Conservation (phyloP, 2,797 vertebrate genomes). For the Rhyacichthys aspro region DNA sequence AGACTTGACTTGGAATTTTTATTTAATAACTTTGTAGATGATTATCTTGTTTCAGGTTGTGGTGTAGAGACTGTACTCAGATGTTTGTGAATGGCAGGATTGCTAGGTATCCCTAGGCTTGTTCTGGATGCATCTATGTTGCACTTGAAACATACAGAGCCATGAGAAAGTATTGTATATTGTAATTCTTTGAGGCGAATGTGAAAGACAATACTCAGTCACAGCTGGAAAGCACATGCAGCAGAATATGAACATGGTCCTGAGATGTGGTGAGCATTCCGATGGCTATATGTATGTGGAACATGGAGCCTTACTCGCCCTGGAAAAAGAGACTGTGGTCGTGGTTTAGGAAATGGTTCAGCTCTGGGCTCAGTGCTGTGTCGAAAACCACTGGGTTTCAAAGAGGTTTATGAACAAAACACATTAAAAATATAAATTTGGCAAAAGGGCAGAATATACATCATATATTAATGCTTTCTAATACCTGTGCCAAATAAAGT, state of each 20-base stretch:
- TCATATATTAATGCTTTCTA: conserved; percentile 42
- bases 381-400: conserved; percentile 67
- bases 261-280: conserved; percentile 82
- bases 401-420: conserved; percentile 69
- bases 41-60: no score
- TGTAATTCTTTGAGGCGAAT: conserved; percentile 32
- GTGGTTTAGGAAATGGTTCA: conserved; percentile 80
- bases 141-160: conserved; percentile 20
- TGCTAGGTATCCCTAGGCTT: conserved; percentile 7
- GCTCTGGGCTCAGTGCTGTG: conserved; percentile 67
- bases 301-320: conserved; percentile 71
- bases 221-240: conserved; percentile 82
- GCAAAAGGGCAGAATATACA: conserved; percentile 29
- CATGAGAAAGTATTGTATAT: conserved; percentile 43
- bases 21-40: no score
- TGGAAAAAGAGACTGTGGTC: conserved; percentile 79
- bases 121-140: conserved; percentile 13
- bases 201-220: conserved; percentile 69
- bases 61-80: neutral
- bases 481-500: conserved; percentile 29
- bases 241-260: conserved; percentile 69
- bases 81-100: neutral
- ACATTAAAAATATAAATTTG: conserved; percentile 61
- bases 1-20: neutral
- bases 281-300: conserved; percentile 76